These are phyloP conservation scores for Tryphoninae sp. DNA, from an alignment of 2,888 invertebrate genomes.

Conservation along the genomic window DNA sequence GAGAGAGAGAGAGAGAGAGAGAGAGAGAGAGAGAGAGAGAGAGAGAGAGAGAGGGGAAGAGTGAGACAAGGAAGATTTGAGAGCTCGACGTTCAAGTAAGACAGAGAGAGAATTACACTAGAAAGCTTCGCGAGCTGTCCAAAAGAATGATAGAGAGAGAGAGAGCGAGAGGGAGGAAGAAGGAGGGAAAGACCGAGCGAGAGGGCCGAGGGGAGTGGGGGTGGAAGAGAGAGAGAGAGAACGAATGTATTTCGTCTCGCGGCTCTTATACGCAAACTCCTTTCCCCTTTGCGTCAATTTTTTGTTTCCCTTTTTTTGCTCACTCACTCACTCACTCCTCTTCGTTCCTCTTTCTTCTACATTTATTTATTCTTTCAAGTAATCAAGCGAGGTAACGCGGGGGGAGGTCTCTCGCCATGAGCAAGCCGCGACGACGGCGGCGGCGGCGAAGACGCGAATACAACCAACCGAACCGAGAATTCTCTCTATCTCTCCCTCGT, in stretches of 20 bases:
- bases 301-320: slow-evolving; percentile 31
- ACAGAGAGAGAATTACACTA: slow-evolving; percentile 41
- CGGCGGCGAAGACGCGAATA: slow-evolving; percentile 43
- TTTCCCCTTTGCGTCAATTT: slow-evolving; percentile 32
- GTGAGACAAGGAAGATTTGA: slow-evolving; percentile 36
- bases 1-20: slow-evolving; percentile 21
- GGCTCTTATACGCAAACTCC: slow-evolving; percentile 52
- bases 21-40: background rate
- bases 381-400: slow-evolving; percentile 60
- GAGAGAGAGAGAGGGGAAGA: slow-evolving; percentile 47
- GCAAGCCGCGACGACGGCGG: slow-evolving; percentile 43
- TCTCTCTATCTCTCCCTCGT: slow-evolving; percentile 39
- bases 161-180: slow-evolving; percentile 23
- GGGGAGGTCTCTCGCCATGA: slow-evolving; percentile 49
- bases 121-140: slow-evolving; percentile 45
- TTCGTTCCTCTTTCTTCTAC: slow-evolving; percentile 50
- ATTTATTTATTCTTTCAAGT: slow-evolving; percentile 63
- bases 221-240: slow-evolving; percentile 30
- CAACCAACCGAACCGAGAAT: slow-evolving; percentile 40
- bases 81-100: slow-evolving; percentile 36
- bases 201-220: slow-evolving; percentile 48
- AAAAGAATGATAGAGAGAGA: slow-evolving; percentile 33
- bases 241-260: slow-evolving; percentile 52
- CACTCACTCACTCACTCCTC: slow-evolving; percentile 33
- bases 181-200: slow-evolving; percentile 17